phyloP scores from a whole-genome alignment of 2,888 invertebrate species.

The Lapara coniferarum region DNA sequence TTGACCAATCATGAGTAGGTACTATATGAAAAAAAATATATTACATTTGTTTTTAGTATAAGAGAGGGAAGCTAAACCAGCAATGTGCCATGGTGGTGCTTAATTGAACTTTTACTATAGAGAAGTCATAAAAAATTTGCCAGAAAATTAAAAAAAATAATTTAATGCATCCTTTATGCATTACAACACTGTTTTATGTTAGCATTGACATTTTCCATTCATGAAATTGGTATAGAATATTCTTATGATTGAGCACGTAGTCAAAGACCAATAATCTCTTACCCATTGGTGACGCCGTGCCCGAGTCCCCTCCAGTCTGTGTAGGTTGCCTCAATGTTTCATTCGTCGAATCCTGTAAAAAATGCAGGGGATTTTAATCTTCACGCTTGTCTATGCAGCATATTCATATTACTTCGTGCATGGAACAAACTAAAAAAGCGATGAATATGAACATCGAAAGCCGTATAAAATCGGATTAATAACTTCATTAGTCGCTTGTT shows the following conservation, averaged over 20 bases:
- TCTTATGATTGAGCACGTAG: background rate
- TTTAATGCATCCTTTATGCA: too few relatives aligned
- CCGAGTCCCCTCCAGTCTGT: conserved; percentile 60
- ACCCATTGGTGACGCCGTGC: conserved; percentile 61
- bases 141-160: too few relatives aligned
- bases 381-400: conserved; percentile 33
- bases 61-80: too few relatives aligned
- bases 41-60: too few relatives aligned
- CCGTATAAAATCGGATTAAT: conserved; percentile 80
- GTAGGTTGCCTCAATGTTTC: conserved; percentile 50
- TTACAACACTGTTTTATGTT: too few relatives aligned
- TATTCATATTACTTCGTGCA: conserved; percentile 48
- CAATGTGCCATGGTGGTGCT: too few relatives aligned
- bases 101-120: too few relatives aligned
- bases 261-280: conserved; percentile 30
- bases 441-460: conserved; percentile 66
- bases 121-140: too few relatives aligned
- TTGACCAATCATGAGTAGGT: too few relatives aligned
- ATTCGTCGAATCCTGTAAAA: conserved; percentile 57
- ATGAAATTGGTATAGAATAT: too few relatives aligned
- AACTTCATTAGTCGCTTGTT: conserved; percentile 83
- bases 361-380: conserved; percentile 32
- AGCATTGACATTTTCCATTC: too few relatives aligned
- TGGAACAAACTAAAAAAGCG: conserved; percentile 58
- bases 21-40: too few relatives aligned